A percentile compares a stretch with the other conserved stretches of the same genome.
phyloP scores from a whole-genome alignment of 2,797 vertebrate genomes.

The Muscicapa comitata region DNA sequence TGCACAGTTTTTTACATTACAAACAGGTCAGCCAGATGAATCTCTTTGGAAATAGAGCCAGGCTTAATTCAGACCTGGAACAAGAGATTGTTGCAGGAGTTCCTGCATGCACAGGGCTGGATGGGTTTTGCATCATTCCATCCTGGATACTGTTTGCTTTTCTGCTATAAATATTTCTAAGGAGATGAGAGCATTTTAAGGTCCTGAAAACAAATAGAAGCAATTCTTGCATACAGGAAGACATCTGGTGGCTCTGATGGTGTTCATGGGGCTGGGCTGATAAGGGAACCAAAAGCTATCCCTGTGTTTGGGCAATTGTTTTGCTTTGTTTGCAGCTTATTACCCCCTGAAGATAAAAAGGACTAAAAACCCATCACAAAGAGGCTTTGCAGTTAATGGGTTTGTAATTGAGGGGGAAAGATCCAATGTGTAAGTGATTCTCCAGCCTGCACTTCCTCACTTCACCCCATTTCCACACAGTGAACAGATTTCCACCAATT shows the following conservation, averaged over 20 bases:
- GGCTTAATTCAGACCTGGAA: not conserved
- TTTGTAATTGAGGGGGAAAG: not conserved
- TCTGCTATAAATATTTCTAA: slow-evolving; percentile 41
- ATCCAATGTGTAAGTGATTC: not conserved
- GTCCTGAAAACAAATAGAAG: slow-evolving; percentile 14
- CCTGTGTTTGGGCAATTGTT: not conserved
- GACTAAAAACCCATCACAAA: not conserved
- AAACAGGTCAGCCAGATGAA: not conserved
- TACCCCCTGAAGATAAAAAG: slow-evolving; percentile 24
- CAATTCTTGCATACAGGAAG: slow-evolving; percentile 44
- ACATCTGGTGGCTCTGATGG: slow-evolving; percentile 29
- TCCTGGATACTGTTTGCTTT: slow-evolving; percentile 59
- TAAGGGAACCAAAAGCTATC: slow-evolving; percentile 43
- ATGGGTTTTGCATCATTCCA: slow-evolving; percentile 15
- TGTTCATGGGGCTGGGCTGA: not conserved
- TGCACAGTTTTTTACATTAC: not conserved
- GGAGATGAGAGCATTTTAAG: slow-evolving; percentile 59
- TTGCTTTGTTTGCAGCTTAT: slow-evolving; percentile 34
- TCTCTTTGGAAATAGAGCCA: not conserved
- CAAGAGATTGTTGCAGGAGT: not conserved
- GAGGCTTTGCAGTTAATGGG: not conserved
- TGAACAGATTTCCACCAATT: not conserved
- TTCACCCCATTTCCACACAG: not conserved
- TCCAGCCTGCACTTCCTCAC: not conserved
- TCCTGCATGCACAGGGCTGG: not conserved